phyloP scores from a whole-genome alignment of 2,888 invertebrate species.

The Lissocephala sabroskyi region DNA sequence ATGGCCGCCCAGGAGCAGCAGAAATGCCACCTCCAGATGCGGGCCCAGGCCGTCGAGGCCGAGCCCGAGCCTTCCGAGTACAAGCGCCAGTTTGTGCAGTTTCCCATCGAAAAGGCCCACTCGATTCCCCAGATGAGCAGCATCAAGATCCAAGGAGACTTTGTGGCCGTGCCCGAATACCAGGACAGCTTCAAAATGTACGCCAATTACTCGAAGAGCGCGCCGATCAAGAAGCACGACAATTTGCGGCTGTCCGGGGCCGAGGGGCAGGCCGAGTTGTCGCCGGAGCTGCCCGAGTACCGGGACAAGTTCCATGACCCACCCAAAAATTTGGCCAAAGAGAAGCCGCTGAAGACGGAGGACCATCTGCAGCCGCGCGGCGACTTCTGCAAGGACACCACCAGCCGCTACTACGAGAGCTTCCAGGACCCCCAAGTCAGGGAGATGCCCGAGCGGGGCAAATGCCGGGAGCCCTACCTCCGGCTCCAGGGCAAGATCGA shows the following conservation, averaged over 20 bases:
- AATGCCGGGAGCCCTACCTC: constrained; percentile 69
- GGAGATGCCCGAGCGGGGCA: constrained; percentile 70
- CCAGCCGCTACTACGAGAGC: constrained; percentile 68
- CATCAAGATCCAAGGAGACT: constrained; percentile 68
- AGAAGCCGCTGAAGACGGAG: constrained; percentile 59
- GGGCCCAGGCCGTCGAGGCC: constrained; percentile 42
- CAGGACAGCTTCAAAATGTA: constrained; percentile 70
- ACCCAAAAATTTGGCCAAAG: constrained; percentile 49
- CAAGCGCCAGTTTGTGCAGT: constrained; percentile 66
- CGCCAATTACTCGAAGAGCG: constrained; percentile 70
- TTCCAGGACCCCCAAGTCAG: constrained; percentile 70
- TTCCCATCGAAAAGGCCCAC: constrained; percentile 69
- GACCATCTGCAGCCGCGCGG: constrained; percentile 67
- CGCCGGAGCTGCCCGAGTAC: constrained; percentile 64
- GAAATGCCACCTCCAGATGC: constrained; percentile 55
- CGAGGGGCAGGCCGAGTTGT: constrained; percentile 30
- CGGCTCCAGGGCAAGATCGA: constrained; percentile 70
- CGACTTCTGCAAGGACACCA: constrained; percentile 61
- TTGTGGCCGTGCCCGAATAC: constrained; percentile 69
- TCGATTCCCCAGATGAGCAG: constrained; percentile 72
- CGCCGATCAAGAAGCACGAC: constrained; percentile 70
- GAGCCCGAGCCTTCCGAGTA: constrained; percentile 68
- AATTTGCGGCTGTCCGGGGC: constrained; percentile 66
- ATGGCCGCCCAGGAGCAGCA: constrained; percentile 51
- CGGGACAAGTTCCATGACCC: constrained; percentile 67